Evolutionary conservation across 2,113 vertebrate species (phyloP).

Genomic region (Gymnogyps californianus): DNA sequence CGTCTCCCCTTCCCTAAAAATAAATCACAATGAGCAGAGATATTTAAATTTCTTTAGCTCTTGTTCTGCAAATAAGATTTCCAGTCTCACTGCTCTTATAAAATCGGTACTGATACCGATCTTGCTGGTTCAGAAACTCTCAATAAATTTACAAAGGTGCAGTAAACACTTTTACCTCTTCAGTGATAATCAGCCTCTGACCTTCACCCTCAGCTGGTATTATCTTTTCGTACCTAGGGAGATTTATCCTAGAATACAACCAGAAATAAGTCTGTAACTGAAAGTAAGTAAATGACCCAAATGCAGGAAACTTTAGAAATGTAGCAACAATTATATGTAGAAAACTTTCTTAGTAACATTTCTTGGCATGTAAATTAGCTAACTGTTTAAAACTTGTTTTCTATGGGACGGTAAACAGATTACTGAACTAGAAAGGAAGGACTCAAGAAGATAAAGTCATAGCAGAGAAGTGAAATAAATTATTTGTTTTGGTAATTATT

Average conservation of each 20-base stretch:
- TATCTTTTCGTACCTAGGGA: constrained; percentile 85
- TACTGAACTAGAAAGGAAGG: background rate
- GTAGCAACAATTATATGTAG: background rate
- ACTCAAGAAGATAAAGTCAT: background rate
- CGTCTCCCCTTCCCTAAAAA: background rate
- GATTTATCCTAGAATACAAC: constrained; percentile 78
- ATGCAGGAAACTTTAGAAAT: background rate
- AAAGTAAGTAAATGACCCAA: background rate
- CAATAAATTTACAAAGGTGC: background rate
- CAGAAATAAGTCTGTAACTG: constrained; percentile 1
- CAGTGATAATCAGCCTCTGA: constrained; percentile 87
- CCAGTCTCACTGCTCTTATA: background rate
- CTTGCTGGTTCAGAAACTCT: background rate
- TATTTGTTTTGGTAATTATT: background rate
- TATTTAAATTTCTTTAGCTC: background rate
- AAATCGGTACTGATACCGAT: background rate
- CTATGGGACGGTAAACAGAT: background rate
- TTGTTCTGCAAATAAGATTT: background rate
- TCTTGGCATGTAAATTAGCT: background rate
- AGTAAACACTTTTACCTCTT: constrained; percentile 80
- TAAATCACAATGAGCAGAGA: background rate
- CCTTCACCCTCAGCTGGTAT: constrained; percentile 77
- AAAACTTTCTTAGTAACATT: background rate
- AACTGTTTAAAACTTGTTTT: background rate
- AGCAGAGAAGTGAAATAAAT: background rate